Evolutionary conservation across 2,888 invertebrate genomes (phyloP).

Genomic region (Drosophila rellima): DNA sequence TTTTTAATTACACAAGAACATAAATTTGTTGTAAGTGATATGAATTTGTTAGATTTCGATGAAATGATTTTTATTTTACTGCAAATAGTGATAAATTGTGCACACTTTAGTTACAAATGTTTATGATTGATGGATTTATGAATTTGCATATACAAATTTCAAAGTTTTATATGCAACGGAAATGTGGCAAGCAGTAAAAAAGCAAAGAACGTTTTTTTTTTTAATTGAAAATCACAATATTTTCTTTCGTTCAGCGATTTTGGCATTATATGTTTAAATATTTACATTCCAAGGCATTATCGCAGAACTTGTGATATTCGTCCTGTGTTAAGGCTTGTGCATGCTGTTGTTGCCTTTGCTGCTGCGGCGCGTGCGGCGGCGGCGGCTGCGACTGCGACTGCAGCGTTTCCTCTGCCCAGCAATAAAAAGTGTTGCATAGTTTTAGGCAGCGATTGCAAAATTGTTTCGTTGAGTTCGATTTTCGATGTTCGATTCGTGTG

Average conservation of each 20-base stretch:
- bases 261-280: slow-evolving; percentile 57
- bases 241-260: slow-evolving; percentile 1
- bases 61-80: no score
- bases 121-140: slow-evolving; percentile 11
- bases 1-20: no score
- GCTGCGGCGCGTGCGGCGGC: slow-evolving; percentile 30
- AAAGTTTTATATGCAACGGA: slow-evolving; percentile 7
- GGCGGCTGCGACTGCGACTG: slow-evolving; percentile 18
- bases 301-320: slow-evolving; percentile 93
- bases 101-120: background rate
- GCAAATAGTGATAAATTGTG: background rate
- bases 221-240: background rate
- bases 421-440: slow-evolving; percentile 45
- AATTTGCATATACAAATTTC: background rate
- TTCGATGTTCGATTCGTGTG: slow-evolving; percentile 22
- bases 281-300: slow-evolving; percentile 92
- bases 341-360: slow-evolving; percentile 52
- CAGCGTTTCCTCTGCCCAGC: slow-evolving; percentile 52
- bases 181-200: slow-evolving; percentile 34
- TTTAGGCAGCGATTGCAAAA: slow-evolving; percentile 35
- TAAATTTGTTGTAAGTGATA: no score
- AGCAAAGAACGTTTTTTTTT: slow-evolving; percentile 12
- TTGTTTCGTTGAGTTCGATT: slow-evolving; percentile 22
- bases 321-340: slow-evolving; percentile 88
- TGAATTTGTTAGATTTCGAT: no score